Evolutionary conservation across 2,797 vertebrate species (phyloP).

Genomic region (Notamacropus eugenii): DNA sequence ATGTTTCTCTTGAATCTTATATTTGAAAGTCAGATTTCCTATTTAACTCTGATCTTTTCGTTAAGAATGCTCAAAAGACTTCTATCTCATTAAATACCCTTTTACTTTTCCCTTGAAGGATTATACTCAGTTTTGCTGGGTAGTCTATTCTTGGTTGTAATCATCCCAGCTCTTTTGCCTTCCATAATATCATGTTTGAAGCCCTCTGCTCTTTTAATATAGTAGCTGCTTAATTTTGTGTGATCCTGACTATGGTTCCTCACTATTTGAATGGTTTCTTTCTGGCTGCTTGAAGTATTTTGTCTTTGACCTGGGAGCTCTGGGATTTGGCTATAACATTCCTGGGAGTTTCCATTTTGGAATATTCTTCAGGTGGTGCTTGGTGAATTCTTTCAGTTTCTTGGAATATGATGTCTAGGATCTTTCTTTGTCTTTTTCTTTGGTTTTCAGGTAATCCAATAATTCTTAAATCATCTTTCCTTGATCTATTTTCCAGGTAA

Average conservation of each 20-base stretch:
- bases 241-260: too few species aligned
- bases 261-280: too few species aligned
- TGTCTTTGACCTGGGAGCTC: background rate
- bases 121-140: background rate
- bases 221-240: too few species aligned
- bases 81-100: background rate
- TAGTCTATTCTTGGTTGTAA: background rate
- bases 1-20: background rate
- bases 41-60: background rate
- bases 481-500: background rate
- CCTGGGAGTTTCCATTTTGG: background rate
- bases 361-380: background rate
- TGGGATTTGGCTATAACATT: background rate
- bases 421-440: background rate
- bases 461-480: background rate
- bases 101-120: background rate
- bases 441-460: background rate
- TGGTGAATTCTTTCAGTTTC: background rate
- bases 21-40: background rate
- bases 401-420: background rate
- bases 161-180: background rate
- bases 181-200: too few species aligned
- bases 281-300: background rate
- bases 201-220: too few species aligned
- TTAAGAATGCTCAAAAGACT: background rate